Base-by-base conservation (phyloP, 1,140 invertebrate species). In the Drosophila trapezifrons region DNA sequence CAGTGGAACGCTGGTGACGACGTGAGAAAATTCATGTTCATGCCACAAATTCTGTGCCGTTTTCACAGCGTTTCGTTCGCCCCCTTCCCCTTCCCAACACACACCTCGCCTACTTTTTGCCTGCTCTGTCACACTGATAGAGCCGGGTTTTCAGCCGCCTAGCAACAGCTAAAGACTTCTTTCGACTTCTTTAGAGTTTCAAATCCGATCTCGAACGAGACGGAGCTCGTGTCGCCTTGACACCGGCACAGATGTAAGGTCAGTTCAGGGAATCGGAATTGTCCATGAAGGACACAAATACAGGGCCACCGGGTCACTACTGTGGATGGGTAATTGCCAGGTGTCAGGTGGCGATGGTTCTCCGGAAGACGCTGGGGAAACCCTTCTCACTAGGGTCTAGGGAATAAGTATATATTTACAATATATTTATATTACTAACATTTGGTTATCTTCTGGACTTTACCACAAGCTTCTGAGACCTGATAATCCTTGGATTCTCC, bases 11-110 rank as follows among this genome's bases (percentile, higher is more conserved):
- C 55, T 76, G 75, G 79, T 86, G 82, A 72, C 82, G 83, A 86
- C 83, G 82, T 83, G 82, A 86, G 82, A 86, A 86, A 86, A 86
- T 82, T 79, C 82, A 86, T 86, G 82, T 79, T 81, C 83, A 87
- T 86, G 79, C 82, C 83, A 87, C 83, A 86, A 79, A 86, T 87
- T 87, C 78, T 86, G 82, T 85, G 83, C 82, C 82, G 82, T 82
- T 87, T 85, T 85, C 77, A 76, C 65, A 58, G 49, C 43, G 51
- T 29, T 67, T 54, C 40, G 32, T 47, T 18, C 32, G 22, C 46
- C 35, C 20, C 42, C 17, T 10, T 12, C 17, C 27, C 8, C 35
- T 25, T 2, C 43, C 62, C n/a, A n/a, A n/a, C n/a, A n/a, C n/a
- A n/a, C n/a, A n/a, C 20, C 27, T 15, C 25, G 15, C 20, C 32